These are phyloP conservation scores for Lithobius niger DNA, from an alignment of 1,140 invertebrate genomes.

Conservation along the genomic window DNA sequence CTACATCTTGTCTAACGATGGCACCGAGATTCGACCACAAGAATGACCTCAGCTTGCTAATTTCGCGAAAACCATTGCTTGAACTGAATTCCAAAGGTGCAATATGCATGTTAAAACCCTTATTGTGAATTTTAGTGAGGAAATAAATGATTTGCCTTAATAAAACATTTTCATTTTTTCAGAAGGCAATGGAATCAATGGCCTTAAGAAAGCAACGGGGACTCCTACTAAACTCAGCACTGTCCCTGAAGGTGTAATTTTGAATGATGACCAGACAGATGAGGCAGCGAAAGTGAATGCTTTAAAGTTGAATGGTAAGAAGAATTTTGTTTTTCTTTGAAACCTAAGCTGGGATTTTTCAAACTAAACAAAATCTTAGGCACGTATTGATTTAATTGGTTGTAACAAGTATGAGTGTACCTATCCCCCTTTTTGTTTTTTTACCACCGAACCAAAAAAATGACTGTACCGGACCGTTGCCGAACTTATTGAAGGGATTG, in stretches of 20 bases:
- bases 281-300: neutral
- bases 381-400: too few species aligned
- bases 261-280: neutral
- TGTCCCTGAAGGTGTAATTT: constrained; percentile 1
- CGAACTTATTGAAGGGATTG: too few species aligned
- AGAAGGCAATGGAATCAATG: neutral
- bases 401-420: too few species aligned
- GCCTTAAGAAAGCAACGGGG: neutral
- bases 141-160: neutral
- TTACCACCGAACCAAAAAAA: too few species aligned
- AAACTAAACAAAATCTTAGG: too few species aligned
- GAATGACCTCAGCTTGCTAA: constrained; percentile 12
- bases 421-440: too few species aligned
- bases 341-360: too few species aligned
- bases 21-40: constrained; percentile 63
- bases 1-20: constrained; percentile 78
- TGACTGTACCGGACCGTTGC: too few species aligned
- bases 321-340: neutral
- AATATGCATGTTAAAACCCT: constrained; percentile 3
- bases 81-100: constrained; percentile 42
- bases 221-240: neutral
- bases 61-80: constrained; percentile 43
- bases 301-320: neutral
- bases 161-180: neutral
- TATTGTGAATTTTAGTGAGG: constrained; percentile 3